phyloP scores from a whole-genome alignment of 2,113 vertebrate genomes.

The Neodontobutis hainanensis region DNA sequence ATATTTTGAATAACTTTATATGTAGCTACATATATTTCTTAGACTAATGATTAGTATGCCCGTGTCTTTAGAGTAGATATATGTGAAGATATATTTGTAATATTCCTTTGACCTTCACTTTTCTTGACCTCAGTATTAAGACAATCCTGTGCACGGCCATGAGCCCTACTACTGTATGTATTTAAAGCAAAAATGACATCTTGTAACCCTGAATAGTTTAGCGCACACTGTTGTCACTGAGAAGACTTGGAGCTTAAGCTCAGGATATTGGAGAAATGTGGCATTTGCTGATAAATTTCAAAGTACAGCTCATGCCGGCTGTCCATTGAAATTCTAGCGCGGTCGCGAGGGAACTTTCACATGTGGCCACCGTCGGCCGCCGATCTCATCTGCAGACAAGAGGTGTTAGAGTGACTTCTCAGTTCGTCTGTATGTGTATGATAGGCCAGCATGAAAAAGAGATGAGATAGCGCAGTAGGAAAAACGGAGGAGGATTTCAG shows the following conservation, averaged over 20 bases:
- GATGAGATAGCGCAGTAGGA: constrained; percentile 7
- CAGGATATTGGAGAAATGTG: constrained; percentile 17
- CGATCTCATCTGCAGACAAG: constrained; percentile 36
- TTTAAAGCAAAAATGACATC: not conserved
- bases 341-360: constrained; percentile 11
- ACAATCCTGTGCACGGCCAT: too few species aligned
- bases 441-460: constrained; percentile 8
- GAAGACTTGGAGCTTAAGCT: not conserved
- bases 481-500: constrained; percentile 49
- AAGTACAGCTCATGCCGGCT: constrained; percentile 22
- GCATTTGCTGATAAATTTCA: constrained; percentile 19
- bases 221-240: not conserved
- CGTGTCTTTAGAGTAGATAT: too few species aligned
- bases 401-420: constrained; percentile 12
- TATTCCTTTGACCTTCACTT: too few species aligned
- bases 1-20: too few species aligned
- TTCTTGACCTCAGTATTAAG: too few species aligned
- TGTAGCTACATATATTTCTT: too few species aligned
- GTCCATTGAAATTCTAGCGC: constrained; percentile 46
- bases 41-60: too few species aligned
- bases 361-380: constrained; percentile 42
- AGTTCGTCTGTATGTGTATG: constrained; percentile 8
- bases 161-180: not conserved
- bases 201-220: not conserved
- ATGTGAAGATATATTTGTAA: too few species aligned